A percentile compares a stretch with the other conserved stretches of the same genome.
phyloP scores from a whole-genome alignment of 2,113 vertebrate species.

The Eidolon helvum region DNA sequence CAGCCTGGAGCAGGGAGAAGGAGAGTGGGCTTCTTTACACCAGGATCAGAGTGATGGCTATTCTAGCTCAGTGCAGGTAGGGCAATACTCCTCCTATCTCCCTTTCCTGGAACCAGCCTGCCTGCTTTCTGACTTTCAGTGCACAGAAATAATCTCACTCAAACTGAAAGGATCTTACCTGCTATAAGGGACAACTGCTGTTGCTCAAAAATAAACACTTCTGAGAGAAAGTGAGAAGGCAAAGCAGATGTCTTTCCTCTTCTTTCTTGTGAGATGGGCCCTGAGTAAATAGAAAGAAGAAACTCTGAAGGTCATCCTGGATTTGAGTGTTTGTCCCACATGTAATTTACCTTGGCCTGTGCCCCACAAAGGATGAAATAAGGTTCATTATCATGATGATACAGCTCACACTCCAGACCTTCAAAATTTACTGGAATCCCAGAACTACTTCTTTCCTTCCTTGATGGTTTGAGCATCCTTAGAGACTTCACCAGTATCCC shows the following conservation, averaged over 20 bases:
- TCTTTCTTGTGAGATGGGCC: background rate
- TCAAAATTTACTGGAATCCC: slow-evolving; percentile 12
- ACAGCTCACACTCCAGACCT: background rate
- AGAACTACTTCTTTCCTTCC: background rate
- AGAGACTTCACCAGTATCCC: background rate
- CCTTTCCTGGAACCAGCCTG: background rate
- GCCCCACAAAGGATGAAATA: background rate
- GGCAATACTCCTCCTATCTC: background rate
- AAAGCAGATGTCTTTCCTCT: background rate
- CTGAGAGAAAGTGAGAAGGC: background rate
- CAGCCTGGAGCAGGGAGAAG: background rate
- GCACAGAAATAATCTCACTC: background rate
- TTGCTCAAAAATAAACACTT: background rate
- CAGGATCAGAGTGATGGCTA: background rate
- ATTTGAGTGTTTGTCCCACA: background rate
- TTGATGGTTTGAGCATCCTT: background rate
- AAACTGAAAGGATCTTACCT: background rate
- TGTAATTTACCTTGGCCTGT: background rate
- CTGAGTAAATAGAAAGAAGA: background rate
- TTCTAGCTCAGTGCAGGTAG: background rate
- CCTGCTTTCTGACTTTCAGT: background rate
- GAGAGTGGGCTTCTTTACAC: background rate
- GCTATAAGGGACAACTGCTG: background rate
- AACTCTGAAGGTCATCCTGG: background rate
- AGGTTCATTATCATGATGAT: background rate